These are phyloP conservation scores for Zosterops borbonicus DNA, from an alignment of 2,113 vertebrate species.

Conservation along the genomic window DNA sequence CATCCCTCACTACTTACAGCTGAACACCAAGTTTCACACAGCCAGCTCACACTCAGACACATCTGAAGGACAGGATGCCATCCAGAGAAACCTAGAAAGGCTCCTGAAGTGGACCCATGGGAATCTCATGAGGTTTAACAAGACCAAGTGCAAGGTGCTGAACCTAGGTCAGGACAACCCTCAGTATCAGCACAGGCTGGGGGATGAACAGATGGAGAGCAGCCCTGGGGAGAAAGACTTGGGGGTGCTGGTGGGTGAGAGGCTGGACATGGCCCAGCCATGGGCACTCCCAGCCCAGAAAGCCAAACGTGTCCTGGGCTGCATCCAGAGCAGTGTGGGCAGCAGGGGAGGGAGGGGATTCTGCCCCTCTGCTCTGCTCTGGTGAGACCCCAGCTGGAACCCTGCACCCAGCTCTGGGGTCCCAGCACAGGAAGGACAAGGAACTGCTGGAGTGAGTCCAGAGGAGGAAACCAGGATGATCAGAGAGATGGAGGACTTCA, in stretches of 20 bases:
- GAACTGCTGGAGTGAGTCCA: accelerated
- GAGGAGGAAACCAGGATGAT: not conserved
- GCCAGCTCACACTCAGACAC: not conserved
- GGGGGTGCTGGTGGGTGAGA: not conserved
- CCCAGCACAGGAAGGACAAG: not conserved
- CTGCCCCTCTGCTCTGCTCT: not conserved
- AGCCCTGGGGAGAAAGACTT: not conserved
- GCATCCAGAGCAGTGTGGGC: not conserved
- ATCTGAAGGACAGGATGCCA: not conserved
- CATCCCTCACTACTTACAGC: not conserved
- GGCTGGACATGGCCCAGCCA: not conserved
- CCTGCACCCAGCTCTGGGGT: not conserved
- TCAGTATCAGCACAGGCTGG: accelerated
- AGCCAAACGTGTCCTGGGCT: not conserved
- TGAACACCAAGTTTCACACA: not conserved
- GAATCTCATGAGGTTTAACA: not conserved
- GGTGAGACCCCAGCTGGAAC: not conserved
- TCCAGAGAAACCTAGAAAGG: not conserved
- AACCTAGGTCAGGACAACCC: accelerated
- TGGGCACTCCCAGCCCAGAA: not conserved
- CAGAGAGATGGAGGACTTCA: not conserved
- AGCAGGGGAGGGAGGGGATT: not conserved
- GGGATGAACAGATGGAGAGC: accelerated
- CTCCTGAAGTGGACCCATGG: not conserved
- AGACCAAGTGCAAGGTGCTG: not conserved